These are phyloP conservation scores for Phorcus lineatus DNA, from an alignment of 2,888 invertebrate genomes.

Conservation along the genomic window DNA sequence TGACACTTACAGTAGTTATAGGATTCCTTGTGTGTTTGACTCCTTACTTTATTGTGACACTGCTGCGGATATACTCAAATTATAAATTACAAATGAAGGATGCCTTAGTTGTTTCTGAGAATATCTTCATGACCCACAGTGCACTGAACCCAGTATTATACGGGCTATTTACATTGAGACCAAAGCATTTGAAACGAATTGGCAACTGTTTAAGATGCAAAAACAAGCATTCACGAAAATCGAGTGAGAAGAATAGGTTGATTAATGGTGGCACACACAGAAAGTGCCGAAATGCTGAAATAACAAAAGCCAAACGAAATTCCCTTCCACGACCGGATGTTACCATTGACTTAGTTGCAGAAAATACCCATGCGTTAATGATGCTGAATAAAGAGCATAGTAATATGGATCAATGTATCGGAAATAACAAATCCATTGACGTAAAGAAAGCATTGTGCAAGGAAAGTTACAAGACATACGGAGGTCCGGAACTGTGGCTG, in stretches of 20 bases:
- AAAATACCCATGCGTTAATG: constrained; percentile 14
- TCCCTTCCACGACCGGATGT: neutral
- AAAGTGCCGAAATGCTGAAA: neutral
- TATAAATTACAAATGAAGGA: constrained; percentile 60
- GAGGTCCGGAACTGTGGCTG: neutral
- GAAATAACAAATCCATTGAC: constrained; percentile 6
- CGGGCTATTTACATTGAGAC: constrained; percentile 71
- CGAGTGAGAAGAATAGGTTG: constrained; percentile 6
- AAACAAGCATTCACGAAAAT: neutral
- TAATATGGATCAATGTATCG: neutral
- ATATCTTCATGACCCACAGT: constrained; percentile 72
- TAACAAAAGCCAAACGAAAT: neutral
- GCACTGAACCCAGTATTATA: constrained; percentile 76
- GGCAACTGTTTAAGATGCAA: constrained; percentile 1
- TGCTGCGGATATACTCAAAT: constrained; percentile 74
- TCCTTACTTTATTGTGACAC: constrained; percentile 76
- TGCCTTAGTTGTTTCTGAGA: constrained; percentile 64
- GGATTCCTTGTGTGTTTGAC: constrained; percentile 76
- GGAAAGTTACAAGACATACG: constrained; percentile 2
- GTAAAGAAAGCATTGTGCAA: neutral
- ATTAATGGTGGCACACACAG: neutral
- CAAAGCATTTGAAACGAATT: constrained; percentile 37
- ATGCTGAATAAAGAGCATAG: neutral
- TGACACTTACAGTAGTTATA: constrained; percentile 76
- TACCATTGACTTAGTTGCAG: constrained; percentile 12